These are phyloP conservation scores for Emydoidea blandingii DNA, from an alignment of 2,797 vertebrate genomes.

Conservation along the genomic window DNA sequence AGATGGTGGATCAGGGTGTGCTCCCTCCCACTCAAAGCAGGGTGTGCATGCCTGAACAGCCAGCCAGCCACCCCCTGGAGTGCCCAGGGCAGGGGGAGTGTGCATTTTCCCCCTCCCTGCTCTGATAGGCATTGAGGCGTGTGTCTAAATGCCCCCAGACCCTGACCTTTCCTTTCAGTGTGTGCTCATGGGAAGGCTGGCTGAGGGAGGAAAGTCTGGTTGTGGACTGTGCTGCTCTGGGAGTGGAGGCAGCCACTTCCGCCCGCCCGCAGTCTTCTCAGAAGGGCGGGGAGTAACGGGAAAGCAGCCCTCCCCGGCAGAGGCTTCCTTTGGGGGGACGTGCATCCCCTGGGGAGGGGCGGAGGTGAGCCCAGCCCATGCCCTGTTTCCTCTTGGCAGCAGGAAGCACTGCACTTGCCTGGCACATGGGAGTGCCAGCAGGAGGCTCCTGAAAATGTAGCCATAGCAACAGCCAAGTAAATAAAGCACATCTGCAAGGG, in stretches of 20 bases:
- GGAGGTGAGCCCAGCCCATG: not conserved
- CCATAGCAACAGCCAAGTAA: constrained; percentile 83
- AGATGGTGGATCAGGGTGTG: constrained; percentile 46
- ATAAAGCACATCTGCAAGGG: constrained; percentile 78
- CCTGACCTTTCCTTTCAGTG: constrained; percentile 57
- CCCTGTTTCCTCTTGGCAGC: constrained; percentile 44
- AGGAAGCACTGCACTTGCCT: constrained; percentile 44
- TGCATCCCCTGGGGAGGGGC: not conserved
- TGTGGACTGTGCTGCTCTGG: constrained; percentile 58
- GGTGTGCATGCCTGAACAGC: not conserved
- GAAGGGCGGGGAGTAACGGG: not conserved
- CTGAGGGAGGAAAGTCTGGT: constrained; percentile 71
- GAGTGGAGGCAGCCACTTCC: constrained; percentile 58
- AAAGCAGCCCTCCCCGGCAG: not conserved
- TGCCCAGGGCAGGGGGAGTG: not conserved
- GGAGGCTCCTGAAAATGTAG: constrained; percentile 69
- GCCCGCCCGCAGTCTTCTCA: not conserved
- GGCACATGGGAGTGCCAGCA: constrained; percentile 48
- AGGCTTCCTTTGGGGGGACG: rapidly evolving
- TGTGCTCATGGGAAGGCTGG: constrained; percentile 35
- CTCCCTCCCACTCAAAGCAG: not conserved
- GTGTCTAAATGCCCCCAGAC: constrained; percentile 51
- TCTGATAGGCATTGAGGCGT: constrained; percentile 3
- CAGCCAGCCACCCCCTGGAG: not conserved
- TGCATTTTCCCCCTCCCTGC: constrained; percentile 49